Evolutionary conservation across 2,113 vertebrate species (phyloP), one percentile per base, ranked within the genome.

Genomic region (Circaetus gallicus): DNA sequence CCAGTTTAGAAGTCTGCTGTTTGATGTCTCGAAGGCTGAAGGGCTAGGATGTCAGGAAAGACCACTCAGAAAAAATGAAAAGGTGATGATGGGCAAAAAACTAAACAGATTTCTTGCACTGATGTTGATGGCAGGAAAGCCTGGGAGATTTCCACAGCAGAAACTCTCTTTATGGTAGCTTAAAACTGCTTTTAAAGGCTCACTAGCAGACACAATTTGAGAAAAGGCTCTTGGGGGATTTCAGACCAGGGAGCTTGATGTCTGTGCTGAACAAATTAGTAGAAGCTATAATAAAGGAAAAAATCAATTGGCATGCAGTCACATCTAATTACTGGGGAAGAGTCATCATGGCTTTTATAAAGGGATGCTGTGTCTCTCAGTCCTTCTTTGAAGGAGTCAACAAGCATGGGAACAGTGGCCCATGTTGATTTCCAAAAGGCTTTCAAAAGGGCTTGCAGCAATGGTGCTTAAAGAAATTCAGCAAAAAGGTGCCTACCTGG

Each of bases 161-260:
- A 89, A 91, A 74, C 34, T 58, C 13, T 83, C n/a, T 66, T 71
- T 56, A 34, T 0, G 2, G 25, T 28, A 53, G 47, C 38, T 89
- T 93, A 74, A 93, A 84, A 45, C 38, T 79, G 61, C 66, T 79
- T 92, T 84, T 86, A 89, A 73, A 96, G 45, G n/a, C 72, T 80
- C 32, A 28, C 32, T 45, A 56, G 50, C 66, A 86, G 58, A 52
- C 20, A 82, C 26, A 80, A 24, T 89, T 94, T 81, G 40, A 94
- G 59, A 62, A 77, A 71, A 66, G 59, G 28, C 31, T 83, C 63
- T 80, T 86, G 58, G 19, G 69, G 53, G 10, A 36, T 77, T 90
- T 89, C 83, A 62, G 76, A 62, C 19, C 59, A 89, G 36, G 28
- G 49, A 90, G 36, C 59, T 40, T 86, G 66, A 66, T 89, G 59